A percentile compares a stretch with the other conserved stretches of the same genome.
These are phyloP conservation scores for Rissa tridactyla DNA, from an alignment of 2,113 vertebrate genomes.

Conservation along the genomic window DNA sequence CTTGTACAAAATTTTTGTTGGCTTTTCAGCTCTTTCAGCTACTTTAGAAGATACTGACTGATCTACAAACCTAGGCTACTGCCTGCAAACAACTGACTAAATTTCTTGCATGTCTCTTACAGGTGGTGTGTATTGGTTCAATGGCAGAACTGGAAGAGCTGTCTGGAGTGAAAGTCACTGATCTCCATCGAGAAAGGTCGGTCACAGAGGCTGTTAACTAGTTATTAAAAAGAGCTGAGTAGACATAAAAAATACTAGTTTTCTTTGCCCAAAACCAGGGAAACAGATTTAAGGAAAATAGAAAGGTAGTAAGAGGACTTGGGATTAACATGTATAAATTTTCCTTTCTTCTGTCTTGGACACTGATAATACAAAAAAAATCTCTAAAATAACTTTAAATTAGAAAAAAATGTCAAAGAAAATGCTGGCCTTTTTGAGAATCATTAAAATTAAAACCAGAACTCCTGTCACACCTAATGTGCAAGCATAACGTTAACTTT, in stretches of 20 bases:
- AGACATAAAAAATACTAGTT: background rate
- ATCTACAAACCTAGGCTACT: background rate
- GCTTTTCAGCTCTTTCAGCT: background rate
- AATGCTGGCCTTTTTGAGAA: background rate
- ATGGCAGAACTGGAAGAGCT: conserved; percentile 89
- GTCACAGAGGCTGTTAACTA: background rate
- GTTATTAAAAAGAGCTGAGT: background rate
- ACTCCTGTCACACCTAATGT: background rate
- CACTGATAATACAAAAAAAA: background rate
- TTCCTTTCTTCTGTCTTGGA: background rate
- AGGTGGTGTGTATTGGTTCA: conserved; percentile 95
- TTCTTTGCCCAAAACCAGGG: background rate
- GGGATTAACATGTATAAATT: background rate
- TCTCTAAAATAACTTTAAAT: background rate
- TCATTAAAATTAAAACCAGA: background rate
- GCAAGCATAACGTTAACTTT: fast-evolving
- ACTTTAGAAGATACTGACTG: background rate
- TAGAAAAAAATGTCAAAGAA: background rate
- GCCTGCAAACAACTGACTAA: background rate
- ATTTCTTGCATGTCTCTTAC: background rate
- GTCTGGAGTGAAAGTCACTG: conserved; percentile 84
- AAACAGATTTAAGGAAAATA: background rate
- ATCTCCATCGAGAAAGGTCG: conserved; percentile 96
- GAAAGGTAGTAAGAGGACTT: background rate
- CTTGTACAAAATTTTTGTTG: background rate